Evolutionary conservation across 1,140 invertebrate species (phyloP), one percentile per base, ranked within the genome.

Genomic region (Drosophila neocordata): DNA sequence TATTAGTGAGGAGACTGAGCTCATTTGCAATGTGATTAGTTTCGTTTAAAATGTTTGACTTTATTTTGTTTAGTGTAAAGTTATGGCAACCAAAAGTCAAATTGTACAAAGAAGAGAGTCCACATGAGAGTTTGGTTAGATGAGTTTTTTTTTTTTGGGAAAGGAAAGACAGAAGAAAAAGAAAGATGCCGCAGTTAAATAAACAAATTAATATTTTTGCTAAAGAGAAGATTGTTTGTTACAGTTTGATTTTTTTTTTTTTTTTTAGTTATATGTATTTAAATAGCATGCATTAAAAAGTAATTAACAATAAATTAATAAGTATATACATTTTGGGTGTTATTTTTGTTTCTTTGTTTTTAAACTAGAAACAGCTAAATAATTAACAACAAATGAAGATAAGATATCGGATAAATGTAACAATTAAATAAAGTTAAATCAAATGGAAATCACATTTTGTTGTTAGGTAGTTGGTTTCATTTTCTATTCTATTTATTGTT

Each of bases 1-100:
- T 90, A 77, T 91, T 91, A 56, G 90, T 90, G 73, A 91, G 79
- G 58, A 91, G 73, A 66, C 77, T 90, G 35, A 90, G 80, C 64
- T 91, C 90, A 56, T 83, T 80, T 61, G 89, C 79, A 61, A 90
- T 74, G 67, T 88, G 82, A 80, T 90, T 88, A 69, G 85, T 79
- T 85, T 90, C 90, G 51, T 89, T 79, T 18, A 91, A 65, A 65
- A 88, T 74, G 55, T 76, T 81, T 52, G 84, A 80, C 84, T 88
- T 13, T 59, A 60, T 53, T 4, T 9, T n/a, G 60, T 68, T 58
- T n/a, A 57, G 22, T 61, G 38, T 44, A 24, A 12, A 57, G 62
- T 70, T 74, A 82, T 44, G 73, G 63, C 65, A 84, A 73, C 37
- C 62, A 63, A 79, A 78, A 75, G 65, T 55, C 53, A 63, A 79